Conservation (phyloP, 2,797 vertebrate species). For the Alcedo atthis region DNA sequence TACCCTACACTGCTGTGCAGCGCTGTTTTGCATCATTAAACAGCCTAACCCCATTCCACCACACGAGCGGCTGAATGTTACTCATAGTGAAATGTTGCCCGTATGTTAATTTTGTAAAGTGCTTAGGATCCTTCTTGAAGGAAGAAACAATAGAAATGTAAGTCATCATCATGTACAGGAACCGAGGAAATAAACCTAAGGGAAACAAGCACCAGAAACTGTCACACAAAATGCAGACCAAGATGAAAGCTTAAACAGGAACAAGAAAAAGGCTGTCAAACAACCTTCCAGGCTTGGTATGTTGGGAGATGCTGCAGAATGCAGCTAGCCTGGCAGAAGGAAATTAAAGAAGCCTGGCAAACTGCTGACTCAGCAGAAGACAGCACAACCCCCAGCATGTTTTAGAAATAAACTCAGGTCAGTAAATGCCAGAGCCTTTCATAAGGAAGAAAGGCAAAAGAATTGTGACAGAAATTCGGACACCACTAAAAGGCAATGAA, state of each 20-base stretch:
- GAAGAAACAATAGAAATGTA: slow-evolving; percentile 29
- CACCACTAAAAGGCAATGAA: not conserved
- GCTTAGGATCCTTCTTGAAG: slow-evolving; percentile 38
- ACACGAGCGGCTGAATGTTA: not conserved
- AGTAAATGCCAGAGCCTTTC: not conserved
- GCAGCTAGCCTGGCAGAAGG: not conserved
- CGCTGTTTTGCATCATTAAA: not conserved
- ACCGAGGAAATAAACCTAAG: slow-evolving; percentile 22
- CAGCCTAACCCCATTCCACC: not conserved
- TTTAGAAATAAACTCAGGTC: not conserved
- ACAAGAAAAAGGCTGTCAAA: slow-evolving; percentile 44
- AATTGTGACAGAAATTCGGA: not conserved
- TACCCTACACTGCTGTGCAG: not conserved
- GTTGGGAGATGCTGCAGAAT: slow-evolving; percentile 2
- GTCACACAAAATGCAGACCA: slow-evolving; percentile 26
- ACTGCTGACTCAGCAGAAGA: slow-evolving; percentile 39
- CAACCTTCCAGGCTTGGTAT: slow-evolving; percentile 27
- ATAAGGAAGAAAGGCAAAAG: not conserved
- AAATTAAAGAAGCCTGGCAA: slow-evolving; percentile 26
- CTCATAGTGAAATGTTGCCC: not conserved
- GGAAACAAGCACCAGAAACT: slow-evolving; percentile 39
- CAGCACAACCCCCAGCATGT: not conserved
- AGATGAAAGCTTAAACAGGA: slow-evolving; percentile 20
- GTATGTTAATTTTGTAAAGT: slow-evolving; percentile 34
- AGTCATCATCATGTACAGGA: not conserved